These are phyloP conservation scores for Sebastes steindachneri DNA, from an alignment of 2,797 vertebrate genomes.

Conservation along the genomic window DNA sequence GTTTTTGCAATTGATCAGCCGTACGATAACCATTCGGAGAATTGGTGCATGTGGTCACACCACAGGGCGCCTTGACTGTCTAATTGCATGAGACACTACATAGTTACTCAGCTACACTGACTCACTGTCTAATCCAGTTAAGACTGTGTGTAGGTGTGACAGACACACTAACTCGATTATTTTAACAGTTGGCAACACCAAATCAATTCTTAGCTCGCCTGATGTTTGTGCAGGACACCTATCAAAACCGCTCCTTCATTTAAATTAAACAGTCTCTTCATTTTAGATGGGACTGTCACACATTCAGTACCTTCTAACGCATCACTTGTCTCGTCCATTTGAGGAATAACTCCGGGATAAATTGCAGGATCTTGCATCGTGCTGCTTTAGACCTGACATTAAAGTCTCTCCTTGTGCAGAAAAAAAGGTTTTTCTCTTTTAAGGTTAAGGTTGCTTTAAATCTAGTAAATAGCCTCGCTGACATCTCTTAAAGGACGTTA, in stretches of 20 bases:
- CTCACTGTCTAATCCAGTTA: conserved; percentile 57
- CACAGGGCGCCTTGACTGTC: conserved; percentile 17
- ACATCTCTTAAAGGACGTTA: conserved; percentile 76
- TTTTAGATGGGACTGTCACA: conserved; percentile 7
- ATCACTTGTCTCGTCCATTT: conserved; percentile 22
- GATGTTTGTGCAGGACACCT: conserved; percentile 22
- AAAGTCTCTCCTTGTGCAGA: conserved; percentile 34
- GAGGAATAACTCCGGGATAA: conserved; percentile 19
- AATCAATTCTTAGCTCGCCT: not conserved
- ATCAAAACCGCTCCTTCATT: conserved; percentile 16
- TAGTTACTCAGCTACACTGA: conserved; percentile 45
- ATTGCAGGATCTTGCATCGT: conserved; percentile 1
- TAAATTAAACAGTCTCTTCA: conserved; percentile 18
- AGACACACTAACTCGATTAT: conserved; percentile 51
- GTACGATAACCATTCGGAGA: not conserved
- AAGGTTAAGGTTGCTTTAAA: conserved; percentile 71
- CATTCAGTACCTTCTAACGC: conserved; percentile 3
- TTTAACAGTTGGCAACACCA: conserved; percentile 36
- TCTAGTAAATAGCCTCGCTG: conserved; percentile 66
- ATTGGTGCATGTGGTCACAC: conserved; percentile 26
- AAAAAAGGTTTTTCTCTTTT: conserved; percentile 37
- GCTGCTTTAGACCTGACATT: conserved; percentile 23
- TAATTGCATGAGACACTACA: conserved; percentile 52
- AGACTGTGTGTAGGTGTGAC: conserved; percentile 12
- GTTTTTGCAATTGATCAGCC: conserved; percentile 1